These are phyloP conservation scores for Pollachius pollachius DNA, from an alignment of 2,113 vertebrate species.

Conservation along the genomic window DNA sequence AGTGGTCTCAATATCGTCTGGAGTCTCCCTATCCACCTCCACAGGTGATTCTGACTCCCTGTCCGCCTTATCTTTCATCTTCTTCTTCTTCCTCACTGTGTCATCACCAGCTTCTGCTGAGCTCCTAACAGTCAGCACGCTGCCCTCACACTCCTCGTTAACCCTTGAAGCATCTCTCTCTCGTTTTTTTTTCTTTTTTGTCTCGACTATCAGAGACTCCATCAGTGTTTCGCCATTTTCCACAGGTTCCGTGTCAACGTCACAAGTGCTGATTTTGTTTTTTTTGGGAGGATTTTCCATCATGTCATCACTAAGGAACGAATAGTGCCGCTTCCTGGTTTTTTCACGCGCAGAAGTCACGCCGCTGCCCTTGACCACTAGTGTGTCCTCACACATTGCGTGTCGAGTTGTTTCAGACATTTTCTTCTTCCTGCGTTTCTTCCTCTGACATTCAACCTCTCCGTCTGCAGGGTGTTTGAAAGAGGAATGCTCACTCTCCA, in stretches of 20 bases:
- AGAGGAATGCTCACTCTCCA: background rate
- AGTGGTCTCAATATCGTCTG: too few species aligned
- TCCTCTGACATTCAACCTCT: background rate
- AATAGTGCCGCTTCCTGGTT: constrained; percentile 15
- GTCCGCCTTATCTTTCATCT: too few species aligned
- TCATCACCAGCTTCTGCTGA: too few species aligned
- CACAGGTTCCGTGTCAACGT: constrained; percentile 21
- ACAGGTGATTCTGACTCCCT: too few species aligned
- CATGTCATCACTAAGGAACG: constrained; percentile 49
- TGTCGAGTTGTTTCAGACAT: background rate
- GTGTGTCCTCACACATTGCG: background rate
- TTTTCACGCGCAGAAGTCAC: constrained; percentile 30
- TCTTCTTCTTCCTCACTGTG: too few species aligned
- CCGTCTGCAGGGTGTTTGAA: background rate
- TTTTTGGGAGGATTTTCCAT: constrained; percentile 26
- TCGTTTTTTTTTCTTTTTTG: too few species aligned
- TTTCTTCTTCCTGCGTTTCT: constrained; percentile 16
- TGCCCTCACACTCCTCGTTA: too few species aligned
- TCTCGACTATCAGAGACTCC: too few species aligned
- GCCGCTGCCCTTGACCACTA: background rate
- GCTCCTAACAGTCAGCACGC: too few species aligned
- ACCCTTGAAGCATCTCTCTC: too few species aligned
- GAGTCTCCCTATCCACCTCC: too few species aligned
- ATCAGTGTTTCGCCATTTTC: background rate
- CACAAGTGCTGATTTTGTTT: background rate